Conservation (phyloP, 1,140 invertebrate species). For the Monochamus saltuarius region DNA sequence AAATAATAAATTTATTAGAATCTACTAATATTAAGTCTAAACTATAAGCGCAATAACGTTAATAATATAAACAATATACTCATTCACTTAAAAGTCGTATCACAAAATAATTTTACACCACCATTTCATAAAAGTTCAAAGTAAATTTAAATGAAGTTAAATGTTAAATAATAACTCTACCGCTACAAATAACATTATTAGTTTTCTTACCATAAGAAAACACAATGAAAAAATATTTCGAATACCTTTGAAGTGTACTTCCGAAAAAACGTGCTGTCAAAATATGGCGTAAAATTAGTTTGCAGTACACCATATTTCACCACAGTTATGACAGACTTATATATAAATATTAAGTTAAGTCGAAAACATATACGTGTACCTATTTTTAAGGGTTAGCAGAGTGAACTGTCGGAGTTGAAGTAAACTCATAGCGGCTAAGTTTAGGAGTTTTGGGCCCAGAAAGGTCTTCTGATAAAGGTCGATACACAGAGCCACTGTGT, state of each 20-base stretch:
- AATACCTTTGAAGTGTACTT: too few species aligned
- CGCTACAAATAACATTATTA: too few species aligned
- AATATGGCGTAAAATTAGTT: too few species aligned
- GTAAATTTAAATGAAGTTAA: neutral
- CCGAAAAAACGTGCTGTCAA: too few species aligned
- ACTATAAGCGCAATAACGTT: slow-evolving; percentile 23
- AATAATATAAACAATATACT: slow-evolving; percentile 14
- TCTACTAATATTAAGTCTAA: slow-evolving; percentile 2
- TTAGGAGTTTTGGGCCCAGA: slow-evolving; percentile 35
- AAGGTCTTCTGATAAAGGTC: slow-evolving; percentile 46
- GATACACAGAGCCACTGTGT: slow-evolving; percentile 47
- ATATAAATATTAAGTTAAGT: slow-evolving; percentile 3
- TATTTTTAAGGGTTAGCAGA: slow-evolving; percentile 23
- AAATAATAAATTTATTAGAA: too few species aligned
- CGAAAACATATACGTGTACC: neutral
- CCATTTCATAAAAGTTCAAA: neutral
- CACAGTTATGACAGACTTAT: slow-evolving; percentile 28
- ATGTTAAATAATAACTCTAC: too few species aligned
- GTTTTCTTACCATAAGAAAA: too few species aligned
- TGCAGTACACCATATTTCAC: neutral
- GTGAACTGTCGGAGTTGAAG: slow-evolving; percentile 29
- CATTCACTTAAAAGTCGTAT: neutral
- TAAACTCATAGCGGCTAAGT: slow-evolving; percentile 39
- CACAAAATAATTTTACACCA: too few species aligned
- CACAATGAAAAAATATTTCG: too few species aligned